Conservation (phyloP, 2,113 vertebrate species). For the Rhinoderma darwinii region DNA sequence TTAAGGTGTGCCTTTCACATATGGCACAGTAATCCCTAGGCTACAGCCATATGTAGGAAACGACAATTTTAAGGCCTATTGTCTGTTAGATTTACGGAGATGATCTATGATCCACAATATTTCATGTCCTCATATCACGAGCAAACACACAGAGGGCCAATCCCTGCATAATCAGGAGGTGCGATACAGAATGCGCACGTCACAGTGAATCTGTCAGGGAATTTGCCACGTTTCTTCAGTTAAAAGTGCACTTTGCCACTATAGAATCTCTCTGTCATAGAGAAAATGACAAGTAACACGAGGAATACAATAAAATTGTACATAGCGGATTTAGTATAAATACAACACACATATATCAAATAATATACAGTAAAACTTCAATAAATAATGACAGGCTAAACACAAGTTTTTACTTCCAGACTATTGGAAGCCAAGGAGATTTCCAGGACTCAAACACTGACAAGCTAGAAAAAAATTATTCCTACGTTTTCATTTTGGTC, state of each 20-base stretch:
- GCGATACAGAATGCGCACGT: not conserved
- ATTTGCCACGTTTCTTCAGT: not conserved
- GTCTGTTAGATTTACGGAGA: slow-evolving; percentile 88
- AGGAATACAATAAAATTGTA: not conserved
- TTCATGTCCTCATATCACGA: slow-evolving; percentile 74
- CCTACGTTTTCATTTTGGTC: no score
- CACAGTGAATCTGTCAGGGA: not conserved
- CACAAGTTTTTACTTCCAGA: no score
- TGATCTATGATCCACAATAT: slow-evolving; percentile 86
- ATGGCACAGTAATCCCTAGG: slow-evolving; percentile 68
- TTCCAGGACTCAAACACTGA: no score
- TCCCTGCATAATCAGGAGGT: slow-evolving; percentile 9
- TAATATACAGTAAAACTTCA: no score
- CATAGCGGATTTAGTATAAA: no score
- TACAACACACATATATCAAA: no score
- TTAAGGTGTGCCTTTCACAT: slow-evolving; percentile 68
- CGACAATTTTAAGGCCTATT: slow-evolving; percentile 80
- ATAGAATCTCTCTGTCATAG: not conserved
- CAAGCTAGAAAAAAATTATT: no score
- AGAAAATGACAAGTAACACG: not conserved
- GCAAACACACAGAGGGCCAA: slow-evolving; percentile 60
- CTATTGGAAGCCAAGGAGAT: no score
- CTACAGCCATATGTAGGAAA: slow-evolving; percentile 78
- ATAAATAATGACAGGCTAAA: no score
- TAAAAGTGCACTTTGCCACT: not conserved